phyloP scores from a whole-genome alignment of 2,797 vertebrate genomes.

The Acrossocheilus wenchowensis region DNA sequence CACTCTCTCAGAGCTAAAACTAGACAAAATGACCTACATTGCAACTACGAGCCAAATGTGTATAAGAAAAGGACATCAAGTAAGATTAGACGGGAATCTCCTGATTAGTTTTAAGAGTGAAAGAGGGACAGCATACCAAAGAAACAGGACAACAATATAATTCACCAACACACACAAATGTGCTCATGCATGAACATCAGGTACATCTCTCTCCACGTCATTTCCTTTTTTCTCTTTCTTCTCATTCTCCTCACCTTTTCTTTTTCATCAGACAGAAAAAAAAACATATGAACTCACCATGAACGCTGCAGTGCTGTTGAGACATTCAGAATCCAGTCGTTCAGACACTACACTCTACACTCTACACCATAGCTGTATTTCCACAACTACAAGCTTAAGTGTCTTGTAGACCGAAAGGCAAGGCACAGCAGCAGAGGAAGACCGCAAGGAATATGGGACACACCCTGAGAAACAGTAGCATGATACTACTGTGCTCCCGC shows the following conservation, averaged over 20 bases:
- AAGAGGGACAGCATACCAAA: not conserved
- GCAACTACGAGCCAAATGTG: not conserved
- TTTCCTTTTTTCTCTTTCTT: not conserved
- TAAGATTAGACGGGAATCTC: not conserved
- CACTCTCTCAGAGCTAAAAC: constrained; percentile 18
- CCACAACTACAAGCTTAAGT: constrained; percentile 5
- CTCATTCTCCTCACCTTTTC: not conserved
- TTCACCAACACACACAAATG: constrained; percentile 1
- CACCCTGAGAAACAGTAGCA: constrained; percentile 48
- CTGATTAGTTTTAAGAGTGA: not conserved
- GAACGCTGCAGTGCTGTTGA: constrained; percentile 52
- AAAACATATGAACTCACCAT: constrained; percentile 49
- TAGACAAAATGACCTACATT: constrained; percentile 24
- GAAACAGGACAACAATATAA: not conserved
- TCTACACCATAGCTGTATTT: constrained; percentile 23
- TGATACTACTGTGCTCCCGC: constrained; percentile 54
- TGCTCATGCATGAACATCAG: not conserved
- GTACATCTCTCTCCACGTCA: not conserved
- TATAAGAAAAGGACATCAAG: not conserved
- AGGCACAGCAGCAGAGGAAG: constrained; percentile 59
- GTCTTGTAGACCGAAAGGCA: constrained; percentile 52
- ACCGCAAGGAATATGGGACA: constrained; percentile 41
- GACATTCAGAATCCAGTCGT: constrained; percentile 45
- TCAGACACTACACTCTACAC: constrained; percentile 29
- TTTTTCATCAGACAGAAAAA: not conserved